Evolutionary conservation across 2,888 invertebrate species (phyloP).

Genomic region (Lasius fuliginosus): DNA sequence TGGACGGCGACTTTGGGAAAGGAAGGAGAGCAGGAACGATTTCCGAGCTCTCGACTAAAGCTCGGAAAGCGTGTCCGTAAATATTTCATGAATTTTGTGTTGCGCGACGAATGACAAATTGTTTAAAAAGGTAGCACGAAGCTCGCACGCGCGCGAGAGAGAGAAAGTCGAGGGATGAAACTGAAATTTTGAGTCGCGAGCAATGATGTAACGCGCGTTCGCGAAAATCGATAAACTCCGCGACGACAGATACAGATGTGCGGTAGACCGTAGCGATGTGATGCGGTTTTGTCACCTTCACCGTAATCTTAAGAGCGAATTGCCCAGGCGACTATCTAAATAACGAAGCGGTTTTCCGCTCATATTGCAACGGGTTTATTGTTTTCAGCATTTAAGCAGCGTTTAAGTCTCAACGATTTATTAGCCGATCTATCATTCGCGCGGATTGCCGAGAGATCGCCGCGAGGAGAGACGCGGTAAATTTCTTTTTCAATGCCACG

Average conservation of each 20-base stretch:
- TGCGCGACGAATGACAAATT: neutral
- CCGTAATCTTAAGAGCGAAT: conserved; percentile 24
- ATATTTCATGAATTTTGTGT: neutral
- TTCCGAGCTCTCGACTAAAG: neutral
- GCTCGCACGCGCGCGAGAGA: too few species aligned
- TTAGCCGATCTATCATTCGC: conserved; percentile 41
- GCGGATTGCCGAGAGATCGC: neutral
- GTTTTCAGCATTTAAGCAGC: conserved; percentile 21
- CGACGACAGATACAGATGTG: conserved; percentile 35
- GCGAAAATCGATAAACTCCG: conserved; percentile 34
- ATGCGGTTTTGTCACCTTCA: conserved; percentile 34
- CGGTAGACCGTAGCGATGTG: conserved; percentile 38
- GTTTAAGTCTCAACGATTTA: conserved; percentile 40
- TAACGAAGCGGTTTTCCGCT: neutral
- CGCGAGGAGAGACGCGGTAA: neutral
- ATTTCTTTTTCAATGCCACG: conserved; percentile 8
- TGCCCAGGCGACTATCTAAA: conserved; percentile 35
- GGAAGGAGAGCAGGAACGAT: neutral
- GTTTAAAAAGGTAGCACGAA: neutral
- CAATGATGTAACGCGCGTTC: neutral
- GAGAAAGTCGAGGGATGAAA: neutral
- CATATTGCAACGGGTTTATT: conserved; percentile 19
- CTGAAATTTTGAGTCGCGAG: conserved; percentile 2
- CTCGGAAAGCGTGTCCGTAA: neutral
- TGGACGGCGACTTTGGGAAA: conserved; percentile 16